Conservation (phyloP, 2,113 vertebrate species). For the Pterocles gutturalis region DNA sequence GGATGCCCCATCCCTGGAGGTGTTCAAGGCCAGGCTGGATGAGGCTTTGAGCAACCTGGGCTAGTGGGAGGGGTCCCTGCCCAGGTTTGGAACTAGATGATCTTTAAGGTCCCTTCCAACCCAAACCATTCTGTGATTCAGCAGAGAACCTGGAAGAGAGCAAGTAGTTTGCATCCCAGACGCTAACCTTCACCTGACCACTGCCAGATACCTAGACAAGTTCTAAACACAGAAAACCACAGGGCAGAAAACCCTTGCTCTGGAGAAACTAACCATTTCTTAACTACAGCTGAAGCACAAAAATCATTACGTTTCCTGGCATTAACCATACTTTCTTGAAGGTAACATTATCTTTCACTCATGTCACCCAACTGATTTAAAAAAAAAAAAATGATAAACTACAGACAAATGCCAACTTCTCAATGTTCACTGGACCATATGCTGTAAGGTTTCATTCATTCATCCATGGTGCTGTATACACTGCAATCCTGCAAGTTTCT, state of each 20-base stretch:
- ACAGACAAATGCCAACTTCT: not conserved
- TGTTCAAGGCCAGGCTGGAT: no score
- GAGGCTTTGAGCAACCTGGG: no score
- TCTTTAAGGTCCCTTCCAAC: no score
- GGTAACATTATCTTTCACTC: not conserved
- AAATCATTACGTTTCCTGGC: not conserved
- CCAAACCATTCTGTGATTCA: not conserved
- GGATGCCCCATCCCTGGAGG: no score
- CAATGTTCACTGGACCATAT: not conserved
- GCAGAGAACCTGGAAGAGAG: not conserved
- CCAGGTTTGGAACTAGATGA: no score
- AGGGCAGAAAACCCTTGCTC: not conserved
- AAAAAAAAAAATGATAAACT: not conserved
- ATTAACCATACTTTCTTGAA: not conserved
- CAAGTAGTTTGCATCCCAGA: not conserved
- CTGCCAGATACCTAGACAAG: not conserved
- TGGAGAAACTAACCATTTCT: not conserved
- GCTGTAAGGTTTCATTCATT: not conserved
- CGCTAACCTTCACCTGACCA: not conserved
- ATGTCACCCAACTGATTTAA: accelerated
- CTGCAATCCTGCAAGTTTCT: not conserved
- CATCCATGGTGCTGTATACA: not conserved
- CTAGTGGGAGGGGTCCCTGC: no score
- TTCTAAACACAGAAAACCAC: not conserved
- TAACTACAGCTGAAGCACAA: not conserved